A percentile compares a stretch with the other conserved stretches of the same genome.
Evolutionary conservation across 2,797 vertebrate genomes (phyloP).

Genomic region (Antennarius maculatus): DNA sequence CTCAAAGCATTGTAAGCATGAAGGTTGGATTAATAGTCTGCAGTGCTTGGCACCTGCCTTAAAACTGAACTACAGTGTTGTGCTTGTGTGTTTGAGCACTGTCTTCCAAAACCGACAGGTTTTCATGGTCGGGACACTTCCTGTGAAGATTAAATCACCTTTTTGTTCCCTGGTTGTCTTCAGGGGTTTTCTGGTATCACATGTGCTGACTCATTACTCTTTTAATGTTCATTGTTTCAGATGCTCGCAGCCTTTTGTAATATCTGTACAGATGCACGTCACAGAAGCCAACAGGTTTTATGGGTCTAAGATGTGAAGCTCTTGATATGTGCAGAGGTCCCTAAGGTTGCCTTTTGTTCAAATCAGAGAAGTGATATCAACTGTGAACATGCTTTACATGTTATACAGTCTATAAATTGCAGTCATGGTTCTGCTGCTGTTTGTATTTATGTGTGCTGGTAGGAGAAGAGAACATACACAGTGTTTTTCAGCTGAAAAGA

Average conservation of each 20-base stretch:
- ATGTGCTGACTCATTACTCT: constrained; percentile 2
- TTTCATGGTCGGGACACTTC: constrained; percentile 4
- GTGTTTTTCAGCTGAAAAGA: constrained; percentile 47
- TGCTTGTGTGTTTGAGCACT: neutral
- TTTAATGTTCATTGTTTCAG: neutral
- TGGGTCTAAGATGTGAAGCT: neutral
- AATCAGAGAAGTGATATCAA: constrained; percentile 23
- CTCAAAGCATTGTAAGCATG: constrained; percentile 26
- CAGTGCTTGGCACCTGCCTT: constrained; percentile 43
- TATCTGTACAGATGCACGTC: constrained; percentile 24
- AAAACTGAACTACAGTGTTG: constrained; percentile 16
- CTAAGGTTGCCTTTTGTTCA: constrained; percentile 15
- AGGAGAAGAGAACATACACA: constrained; percentile 47
- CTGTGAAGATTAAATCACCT: too few relatives aligned
- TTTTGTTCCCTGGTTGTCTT: too few relatives aligned
- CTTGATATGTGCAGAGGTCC: constrained; percentile 5
- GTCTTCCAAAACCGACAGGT: constrained; percentile 54
- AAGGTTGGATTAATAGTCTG: constrained; percentile 32
- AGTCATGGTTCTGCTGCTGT: constrained; percentile 33
- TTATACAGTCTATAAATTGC: constrained; percentile 31
- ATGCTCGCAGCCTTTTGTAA: constrained; percentile 32
- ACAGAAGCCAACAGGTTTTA: constrained; percentile 13
- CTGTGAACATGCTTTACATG: constrained; percentile 33
- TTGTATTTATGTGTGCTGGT: constrained; percentile 52
- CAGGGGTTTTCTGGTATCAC: neutral